A percentile compares a stretch with the other conserved stretches of the same genome.
Evolutionary conservation across 2,797 vertebrate genomes (phyloP).

Genomic region (Coregonus ussuriensis): DNA sequence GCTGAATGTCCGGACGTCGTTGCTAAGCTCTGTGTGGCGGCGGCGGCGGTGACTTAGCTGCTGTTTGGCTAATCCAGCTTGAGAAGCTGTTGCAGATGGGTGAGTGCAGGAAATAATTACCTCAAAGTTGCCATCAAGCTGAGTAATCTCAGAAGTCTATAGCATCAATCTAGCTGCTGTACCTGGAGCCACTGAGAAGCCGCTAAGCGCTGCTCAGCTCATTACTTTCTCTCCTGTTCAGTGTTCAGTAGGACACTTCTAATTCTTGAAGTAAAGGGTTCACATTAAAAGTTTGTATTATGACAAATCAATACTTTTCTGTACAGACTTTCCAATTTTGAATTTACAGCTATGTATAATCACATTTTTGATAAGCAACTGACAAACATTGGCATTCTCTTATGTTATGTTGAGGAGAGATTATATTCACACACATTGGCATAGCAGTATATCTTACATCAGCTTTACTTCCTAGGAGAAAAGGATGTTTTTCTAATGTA

Average conservation of each 20-base stretch:
- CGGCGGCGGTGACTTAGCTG: not conserved
- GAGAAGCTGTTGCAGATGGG: slow-evolving; percentile 12
- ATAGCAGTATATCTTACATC: not conserved
- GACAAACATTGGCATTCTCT: not conserved
- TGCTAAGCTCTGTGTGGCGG: slow-evolving; percentile 3
- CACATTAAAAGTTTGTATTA: not conserved
- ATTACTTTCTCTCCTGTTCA: not conserved
- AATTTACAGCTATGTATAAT: not conserved
- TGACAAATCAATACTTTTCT: not conserved
- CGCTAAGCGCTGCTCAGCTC: not conserved
- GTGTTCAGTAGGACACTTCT: not conserved
- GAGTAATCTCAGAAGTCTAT: slow-evolving; percentile 20
- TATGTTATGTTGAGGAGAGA: not conserved
- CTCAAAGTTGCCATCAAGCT: slow-evolving; percentile 25
- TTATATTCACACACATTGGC: not conserved
- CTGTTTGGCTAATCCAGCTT: slow-evolving; percentile 22
- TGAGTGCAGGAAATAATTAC: slow-evolving; percentile 25
- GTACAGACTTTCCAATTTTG: too few relatives aligned
- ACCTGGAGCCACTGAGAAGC: slow-evolving; percentile 5
- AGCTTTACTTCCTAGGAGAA: not conserved
- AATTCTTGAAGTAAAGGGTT: not conserved
- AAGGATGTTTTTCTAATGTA: slow-evolving; percentile 12
- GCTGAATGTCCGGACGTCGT: not conserved
- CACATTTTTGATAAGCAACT: not conserved
- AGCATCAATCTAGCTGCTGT: not conserved